A percentile compares a stretch with the other conserved stretches of the same genome.
phyloP scores from a whole-genome alignment of 2,797 vertebrate species.

The Tamandua tetradactyla region DNA sequence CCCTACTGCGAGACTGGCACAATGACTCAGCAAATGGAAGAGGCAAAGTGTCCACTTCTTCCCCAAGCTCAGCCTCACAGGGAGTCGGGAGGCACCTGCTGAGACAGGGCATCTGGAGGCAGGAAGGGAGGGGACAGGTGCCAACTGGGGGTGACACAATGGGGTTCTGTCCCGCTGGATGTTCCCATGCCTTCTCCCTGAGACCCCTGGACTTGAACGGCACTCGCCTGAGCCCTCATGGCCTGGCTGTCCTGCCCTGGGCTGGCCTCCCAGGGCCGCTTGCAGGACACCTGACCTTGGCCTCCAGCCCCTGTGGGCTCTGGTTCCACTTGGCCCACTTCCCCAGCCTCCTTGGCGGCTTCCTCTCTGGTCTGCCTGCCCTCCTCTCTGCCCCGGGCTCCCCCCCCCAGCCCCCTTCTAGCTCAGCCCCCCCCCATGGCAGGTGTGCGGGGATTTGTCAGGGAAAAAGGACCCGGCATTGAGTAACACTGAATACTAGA shows the following conservation, averaged over 20 bases:
- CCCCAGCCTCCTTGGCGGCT: neutral
- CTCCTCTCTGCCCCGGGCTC: neutral
- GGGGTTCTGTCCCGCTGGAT: neutral
- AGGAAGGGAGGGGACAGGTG: neutral
- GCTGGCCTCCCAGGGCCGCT: fast-evolving
- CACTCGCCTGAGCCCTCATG: fast-evolving
- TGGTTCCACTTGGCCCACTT: neutral
- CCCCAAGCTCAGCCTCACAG: neutral
- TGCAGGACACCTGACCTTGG: too few species aligned
- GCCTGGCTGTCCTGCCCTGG: neutral
- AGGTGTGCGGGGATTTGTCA: fast-evolving
- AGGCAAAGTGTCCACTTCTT: neutral
- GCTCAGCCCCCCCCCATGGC: neutral
- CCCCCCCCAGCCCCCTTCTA: neutral
- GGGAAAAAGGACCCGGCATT: fast-evolving
- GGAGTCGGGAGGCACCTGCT: neutral
- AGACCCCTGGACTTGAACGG: neutral
- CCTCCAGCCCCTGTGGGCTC: neutral
- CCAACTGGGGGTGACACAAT: fast-evolving
- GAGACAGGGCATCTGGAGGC: neutral
- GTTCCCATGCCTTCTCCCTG: neutral
- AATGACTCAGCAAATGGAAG: neutral
- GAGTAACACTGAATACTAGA: fast-evolving
- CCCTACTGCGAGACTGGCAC: neutral
- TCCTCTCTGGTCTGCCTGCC: neutral